Percentiles rank a stretch among this genome's conserved stretches.
Conservation (phyloP, 2,888 invertebrate species). For the Octodonta nipae region DNA sequence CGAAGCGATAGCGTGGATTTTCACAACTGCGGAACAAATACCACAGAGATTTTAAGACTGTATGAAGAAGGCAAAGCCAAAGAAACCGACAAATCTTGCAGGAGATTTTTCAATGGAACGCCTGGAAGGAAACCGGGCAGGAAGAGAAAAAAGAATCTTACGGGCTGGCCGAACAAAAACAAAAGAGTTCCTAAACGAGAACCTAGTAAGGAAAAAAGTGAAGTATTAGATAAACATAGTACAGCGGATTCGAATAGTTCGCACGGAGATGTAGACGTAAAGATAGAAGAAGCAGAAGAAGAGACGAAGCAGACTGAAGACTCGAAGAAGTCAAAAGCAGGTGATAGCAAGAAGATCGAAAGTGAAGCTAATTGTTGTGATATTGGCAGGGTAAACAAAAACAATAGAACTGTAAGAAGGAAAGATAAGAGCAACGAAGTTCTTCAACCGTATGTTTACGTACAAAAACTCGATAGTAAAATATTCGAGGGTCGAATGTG, state of each 20-base stretch:
- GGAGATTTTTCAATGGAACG: conserved; percentile 15
- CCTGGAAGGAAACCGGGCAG: conserved; percentile 31
- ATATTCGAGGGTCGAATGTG: conserved; percentile 11
- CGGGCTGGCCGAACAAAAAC: conserved; percentile 64
- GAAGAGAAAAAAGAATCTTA: conserved; percentile 60
- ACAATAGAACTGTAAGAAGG: conserved; percentile 26
- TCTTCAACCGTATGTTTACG: conserved; percentile 52
- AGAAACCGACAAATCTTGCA: conserved; percentile 18
- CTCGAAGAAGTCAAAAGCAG: too few relatives aligned
- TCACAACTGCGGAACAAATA: conserved; percentile 19
- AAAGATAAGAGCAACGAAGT: conserved; percentile 25
- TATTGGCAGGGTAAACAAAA: conserved; percentile 1
- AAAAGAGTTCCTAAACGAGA: conserved; percentile 20
- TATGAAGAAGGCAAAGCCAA: conserved; percentile 36
- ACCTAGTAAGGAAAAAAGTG: neutral
- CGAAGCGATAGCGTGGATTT: conserved; percentile 29
- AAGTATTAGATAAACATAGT: conserved; percentile 22
- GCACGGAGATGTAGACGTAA: conserved; percentile 20
- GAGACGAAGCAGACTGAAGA: conserved; percentile 19
- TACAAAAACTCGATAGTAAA: conserved; percentile 47
- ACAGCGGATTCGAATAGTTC: conserved; percentile 22
- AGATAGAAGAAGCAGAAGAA: conserved; percentile 15
- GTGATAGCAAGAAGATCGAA: too few relatives aligned
- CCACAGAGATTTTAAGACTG: conserved; percentile 29
- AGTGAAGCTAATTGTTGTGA: too few relatives aligned